Base-by-base conservation (phyloP, 2,797 vertebrate species). In the Decapterus maruadsi region DNA sequence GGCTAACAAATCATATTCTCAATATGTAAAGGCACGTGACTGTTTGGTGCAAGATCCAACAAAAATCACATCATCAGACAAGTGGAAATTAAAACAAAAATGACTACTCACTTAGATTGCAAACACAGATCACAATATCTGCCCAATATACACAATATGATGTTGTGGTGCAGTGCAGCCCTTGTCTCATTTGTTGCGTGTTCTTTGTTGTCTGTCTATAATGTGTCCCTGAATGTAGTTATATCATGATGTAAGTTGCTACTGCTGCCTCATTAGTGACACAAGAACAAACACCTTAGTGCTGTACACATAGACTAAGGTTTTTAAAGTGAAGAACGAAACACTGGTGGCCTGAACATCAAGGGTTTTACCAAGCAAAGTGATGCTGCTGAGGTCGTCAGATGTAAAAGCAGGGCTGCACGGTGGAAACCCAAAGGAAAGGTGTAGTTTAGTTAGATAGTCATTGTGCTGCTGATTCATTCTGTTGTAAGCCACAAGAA, bases 391-490 rank as follows among this genome's bases (percentile, higher is more conserved):
- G 10, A 60, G 26, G 12, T 54, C 13, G 9, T 63, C 46, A 31
- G 36, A 38, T 45, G 11, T 46, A 3, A 2, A 3, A 2, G 45
- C 45, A 46, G 45, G 20, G 66, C 68, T 69, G 45, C 34, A 40
- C 2, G 26, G 34, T 20, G 42, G 46, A 9, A n/a, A 4, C 20
- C 50, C 50, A 51, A 22, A 51, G 50, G 50, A 51, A 48, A 54
- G 38, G 38, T 43, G n/a, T 31, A 4, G 14, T 64, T 68, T 42
- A 29, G 58, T 55, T 43, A 36, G 45, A 75, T 64, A 40, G 26
- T 56, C 19, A 16, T 13, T 19, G 16, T 55, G 60, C 56, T 20
- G 34, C 4, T n/a, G 19, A 53, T 60, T 48, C 38, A 45, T 50
- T 73, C 26, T 56, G 14, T 14, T 26, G 8, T 17, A 42, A 53